These are phyloP conservation scores for Subanguina moxae DNA, from an alignment of 1,140 invertebrate genomes.

Conservation along the genomic window DNA sequence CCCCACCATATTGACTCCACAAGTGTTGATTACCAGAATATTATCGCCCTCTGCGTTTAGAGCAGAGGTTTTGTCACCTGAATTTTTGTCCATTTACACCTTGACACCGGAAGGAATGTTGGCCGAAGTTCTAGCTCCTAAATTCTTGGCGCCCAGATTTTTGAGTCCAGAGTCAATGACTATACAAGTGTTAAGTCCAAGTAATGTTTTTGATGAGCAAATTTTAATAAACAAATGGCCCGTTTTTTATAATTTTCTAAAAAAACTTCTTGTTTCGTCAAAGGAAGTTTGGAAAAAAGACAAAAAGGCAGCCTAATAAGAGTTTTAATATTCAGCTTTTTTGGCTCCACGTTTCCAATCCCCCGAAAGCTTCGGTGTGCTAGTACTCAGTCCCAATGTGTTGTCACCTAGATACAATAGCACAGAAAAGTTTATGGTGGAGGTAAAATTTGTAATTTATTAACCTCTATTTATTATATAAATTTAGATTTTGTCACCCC, in stretches of 20 bases:
- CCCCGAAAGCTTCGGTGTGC: neutral
- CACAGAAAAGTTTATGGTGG: neutral
- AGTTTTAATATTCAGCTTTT: neutral
- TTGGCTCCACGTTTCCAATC: neutral
- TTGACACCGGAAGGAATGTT: neutral
- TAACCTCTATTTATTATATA: neutral
- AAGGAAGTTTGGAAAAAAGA: too few species aligned
- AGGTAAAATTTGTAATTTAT: neutral
- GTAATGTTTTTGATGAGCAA: conserved; percentile 5
- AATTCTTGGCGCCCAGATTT: neutral
- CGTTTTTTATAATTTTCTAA: too few species aligned
- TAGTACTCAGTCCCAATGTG: conserved; percentile 1
- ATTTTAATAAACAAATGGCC: too few species aligned
- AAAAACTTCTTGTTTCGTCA: too few species aligned
- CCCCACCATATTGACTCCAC: neutral
- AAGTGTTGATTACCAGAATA: neutral
- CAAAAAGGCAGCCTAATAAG: too few species aligned
- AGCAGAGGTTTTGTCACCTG: neutral
- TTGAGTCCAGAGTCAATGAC: neutral
- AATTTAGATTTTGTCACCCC: conserved; percentile 3
- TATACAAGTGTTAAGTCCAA: neutral
- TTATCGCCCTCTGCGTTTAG: neutral
- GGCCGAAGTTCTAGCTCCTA: neutral
- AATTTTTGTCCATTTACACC: neutral
- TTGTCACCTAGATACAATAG: neutral